A percentile compares a stretch with the other conserved stretches of the same genome.
Evolutionary conservation across 2,113 vertebrate species (phyloP).

Genomic region (Tyrannus savana): DNA sequence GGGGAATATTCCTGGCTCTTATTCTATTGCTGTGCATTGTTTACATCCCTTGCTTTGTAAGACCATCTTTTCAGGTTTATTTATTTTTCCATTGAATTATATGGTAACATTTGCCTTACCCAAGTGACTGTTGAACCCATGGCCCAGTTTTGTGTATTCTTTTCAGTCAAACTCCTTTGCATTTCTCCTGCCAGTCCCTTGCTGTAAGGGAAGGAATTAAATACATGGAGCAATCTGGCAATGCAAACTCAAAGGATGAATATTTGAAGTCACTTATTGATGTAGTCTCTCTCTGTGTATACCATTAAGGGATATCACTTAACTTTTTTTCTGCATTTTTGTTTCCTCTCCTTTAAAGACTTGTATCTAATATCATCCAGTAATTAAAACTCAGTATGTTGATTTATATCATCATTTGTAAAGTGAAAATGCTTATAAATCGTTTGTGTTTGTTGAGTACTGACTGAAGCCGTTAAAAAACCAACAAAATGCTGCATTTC

Average conservation of each 20-base stretch:
- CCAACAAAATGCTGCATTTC: neutral
- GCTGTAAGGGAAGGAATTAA: neutral
- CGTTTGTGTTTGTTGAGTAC: neutral
- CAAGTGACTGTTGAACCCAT: neutral
- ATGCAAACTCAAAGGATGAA: neutral
- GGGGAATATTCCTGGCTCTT: accelerated
- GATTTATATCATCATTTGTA: neutral
- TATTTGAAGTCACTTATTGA: neutral
- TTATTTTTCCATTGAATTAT: neutral
- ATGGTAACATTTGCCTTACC: neutral
- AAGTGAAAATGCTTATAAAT: neutral
- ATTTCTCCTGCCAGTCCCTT: neutral
- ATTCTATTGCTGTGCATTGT: neutral
- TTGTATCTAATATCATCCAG: neutral
- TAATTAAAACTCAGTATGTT: neutral
- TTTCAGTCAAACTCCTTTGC: neutral
- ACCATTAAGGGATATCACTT: neutral
- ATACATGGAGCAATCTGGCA: neutral
- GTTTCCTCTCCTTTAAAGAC: neutral
- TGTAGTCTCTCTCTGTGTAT: neutral
- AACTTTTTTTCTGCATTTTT: neutral
- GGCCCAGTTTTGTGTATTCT: neutral
- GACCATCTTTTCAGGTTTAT: neutral
- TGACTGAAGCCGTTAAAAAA: neutral
- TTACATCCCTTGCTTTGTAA: neutral